These are phyloP conservation scores for Bursaphelenchus mucronatus DNA, from an alignment of 1,140 invertebrate genomes.

Conservation along the genomic window DNA sequence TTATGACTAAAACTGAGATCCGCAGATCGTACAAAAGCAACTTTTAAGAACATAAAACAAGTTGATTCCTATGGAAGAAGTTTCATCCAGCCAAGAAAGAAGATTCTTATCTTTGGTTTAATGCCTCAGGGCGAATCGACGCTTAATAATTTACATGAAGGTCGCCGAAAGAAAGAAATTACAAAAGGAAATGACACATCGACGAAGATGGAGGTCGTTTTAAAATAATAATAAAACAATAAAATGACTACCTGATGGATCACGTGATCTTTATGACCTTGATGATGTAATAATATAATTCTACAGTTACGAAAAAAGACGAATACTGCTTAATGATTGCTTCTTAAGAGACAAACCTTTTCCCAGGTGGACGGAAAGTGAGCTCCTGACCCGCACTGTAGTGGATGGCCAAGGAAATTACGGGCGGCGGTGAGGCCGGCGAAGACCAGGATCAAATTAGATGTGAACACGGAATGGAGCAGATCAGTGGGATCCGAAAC, in stretches of 20 bases:
- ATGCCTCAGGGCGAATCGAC: too few species aligned
- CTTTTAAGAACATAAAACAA: too few species aligned
- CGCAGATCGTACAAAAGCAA: too few species aligned
- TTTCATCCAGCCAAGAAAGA: too few species aligned
- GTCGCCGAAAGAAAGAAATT: slow-evolving; percentile 5
- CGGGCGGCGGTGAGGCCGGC: slow-evolving; percentile 12
- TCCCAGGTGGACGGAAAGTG: slow-evolving; percentile 6
- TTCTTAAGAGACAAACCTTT: neutral
- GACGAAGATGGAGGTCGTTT: neutral
- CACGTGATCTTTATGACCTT: neutral
- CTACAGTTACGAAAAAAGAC: slow-evolving; percentile 1
- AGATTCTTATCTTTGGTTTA: too few species aligned
- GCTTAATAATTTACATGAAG: neutral
- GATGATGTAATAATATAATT: neutral
- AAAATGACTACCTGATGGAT: neutral
- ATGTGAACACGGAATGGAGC: slow-evolving; percentile 6
- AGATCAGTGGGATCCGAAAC: neutral
- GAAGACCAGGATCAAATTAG: slow-evolving; percentile 20
- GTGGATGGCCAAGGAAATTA: slow-evolving; percentile 16
- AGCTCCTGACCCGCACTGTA: slow-evolving; percentile 12
- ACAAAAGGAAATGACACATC: slow-evolving; percentile 11
- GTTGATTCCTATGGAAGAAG: too few species aligned
- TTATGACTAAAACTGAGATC: too few species aligned
- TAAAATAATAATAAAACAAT: neutral
- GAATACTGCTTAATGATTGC: neutral